Evolutionary conservation across 1,140 invertebrate species (phyloP), one percentile per base, ranked within the genome.

Genomic region (Drosophila simulans): DNA sequence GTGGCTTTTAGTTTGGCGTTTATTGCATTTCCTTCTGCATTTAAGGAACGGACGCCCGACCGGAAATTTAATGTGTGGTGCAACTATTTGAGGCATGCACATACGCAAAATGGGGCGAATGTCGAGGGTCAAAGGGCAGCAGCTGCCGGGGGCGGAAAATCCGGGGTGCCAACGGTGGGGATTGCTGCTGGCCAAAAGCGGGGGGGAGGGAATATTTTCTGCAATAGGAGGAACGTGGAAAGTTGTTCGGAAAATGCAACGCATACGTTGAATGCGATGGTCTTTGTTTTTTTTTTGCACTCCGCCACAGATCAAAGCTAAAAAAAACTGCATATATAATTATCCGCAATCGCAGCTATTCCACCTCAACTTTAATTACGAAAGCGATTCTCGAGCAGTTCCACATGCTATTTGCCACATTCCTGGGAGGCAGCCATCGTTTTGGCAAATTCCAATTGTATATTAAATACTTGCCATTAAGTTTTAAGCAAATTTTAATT

Each of bases 401-500:
- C 5, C 34, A 34, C 48, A 69, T 56, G 27, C 49, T 56, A 69
- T 17, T 20, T 31, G 56, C 25, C 54, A 45, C 37, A 54, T 69
- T 72, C 46, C 46, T 17, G 22, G 39, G 11, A 17, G n/a, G 35
- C 52, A 5, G 12, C 10, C 31, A 17, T 13, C 37, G 34, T 20
- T 39, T 39, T 12, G 63, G 39, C 7, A 62, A 56, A 51, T 73
- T 63, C 43, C 43, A 35, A 75, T 74, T 75, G 70, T 65, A 45
- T 46, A 75, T 75, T 75, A 75, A 75, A 56, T 52, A 75, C 62
- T 75, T 75, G 62, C 71, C 60, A 75, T 75, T 58, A 54, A 52
- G 64, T 74, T 56, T 83, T 66, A 66, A 83, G 56, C 53, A 63
- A 76, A 85, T 83, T 85, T 83, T 80, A 83, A 83, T 83, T 80